Percentiles rank a stretch among this genome's conserved stretches.
phyloP scores from a whole-genome alignment of 2,113 vertebrate species.

The Dicentrarchus labrax region DNA sequence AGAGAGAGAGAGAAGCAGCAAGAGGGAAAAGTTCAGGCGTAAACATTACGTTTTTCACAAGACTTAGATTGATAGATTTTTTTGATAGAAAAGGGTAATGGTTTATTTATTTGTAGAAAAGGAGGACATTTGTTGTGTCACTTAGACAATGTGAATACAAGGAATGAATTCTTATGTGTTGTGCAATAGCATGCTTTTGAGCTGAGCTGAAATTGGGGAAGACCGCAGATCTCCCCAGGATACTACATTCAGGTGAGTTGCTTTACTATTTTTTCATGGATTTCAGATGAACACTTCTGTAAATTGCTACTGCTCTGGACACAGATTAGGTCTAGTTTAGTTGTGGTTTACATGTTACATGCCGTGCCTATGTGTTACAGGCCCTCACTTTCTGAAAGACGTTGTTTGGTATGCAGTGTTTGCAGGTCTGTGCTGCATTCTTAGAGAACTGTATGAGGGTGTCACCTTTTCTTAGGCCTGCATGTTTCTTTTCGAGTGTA shows the following conservation, averaged over 20 bases:
- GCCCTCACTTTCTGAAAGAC: slow-evolving; percentile 55
- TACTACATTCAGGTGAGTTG: slow-evolving; percentile 81
- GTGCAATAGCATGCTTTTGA: slow-evolving; percentile 78
- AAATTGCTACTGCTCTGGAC: slow-evolving; percentile 1
- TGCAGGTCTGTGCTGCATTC: slow-evolving; percentile 71
- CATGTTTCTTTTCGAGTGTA: slow-evolving; percentile 6
- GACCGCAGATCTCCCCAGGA: slow-evolving; percentile 57
- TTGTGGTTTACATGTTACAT: slow-evolving; percentile 69
- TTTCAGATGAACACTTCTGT: slow-evolving; percentile 10
- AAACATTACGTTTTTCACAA: slow-evolving; percentile 67
- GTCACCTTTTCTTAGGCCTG: slow-evolving; percentile 36
- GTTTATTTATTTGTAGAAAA: slow-evolving; percentile 37
- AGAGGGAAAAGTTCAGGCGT: slow-evolving; percentile 63
- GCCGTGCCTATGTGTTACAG: slow-evolving; percentile 75
- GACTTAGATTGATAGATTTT: too few relatives aligned
- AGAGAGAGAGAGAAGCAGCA: slow-evolving; percentile 54
- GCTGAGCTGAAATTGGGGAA: slow-evolving; percentile 54
- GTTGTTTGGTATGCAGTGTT: slow-evolving; percentile 57
- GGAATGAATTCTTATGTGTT: slow-evolving; percentile 70
- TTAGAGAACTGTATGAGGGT: slow-evolving; percentile 46
- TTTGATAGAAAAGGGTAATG: slow-evolving; percentile 11
- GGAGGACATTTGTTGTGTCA: slow-evolving; percentile 50
- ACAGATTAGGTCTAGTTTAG: slow-evolving; percentile 12
- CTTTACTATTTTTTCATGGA: slow-evolving; percentile 10
- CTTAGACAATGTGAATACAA: slow-evolving; percentile 62